These are phyloP conservation scores for Lamprotornis superbus DNA, from an alignment of 2,113 vertebrate species.

Conservation along the genomic window DNA sequence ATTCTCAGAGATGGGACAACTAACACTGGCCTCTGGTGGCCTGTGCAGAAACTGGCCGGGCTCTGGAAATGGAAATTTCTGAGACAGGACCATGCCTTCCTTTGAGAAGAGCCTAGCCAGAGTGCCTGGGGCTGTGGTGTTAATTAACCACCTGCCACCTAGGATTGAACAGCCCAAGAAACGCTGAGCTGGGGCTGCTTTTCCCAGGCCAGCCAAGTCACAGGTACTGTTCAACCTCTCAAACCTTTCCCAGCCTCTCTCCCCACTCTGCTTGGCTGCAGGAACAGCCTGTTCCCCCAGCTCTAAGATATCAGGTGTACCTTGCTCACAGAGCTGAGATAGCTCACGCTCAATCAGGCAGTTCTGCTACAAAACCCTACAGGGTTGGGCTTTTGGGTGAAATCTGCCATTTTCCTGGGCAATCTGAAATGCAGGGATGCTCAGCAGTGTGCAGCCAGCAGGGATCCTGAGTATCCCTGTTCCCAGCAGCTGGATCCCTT, in stretches of 20 bases:
- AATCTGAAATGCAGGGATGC: not conserved
- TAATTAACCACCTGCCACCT: not conserved
- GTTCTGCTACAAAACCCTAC: not conserved
- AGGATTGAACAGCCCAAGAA: not conserved
- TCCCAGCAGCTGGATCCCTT: not conserved
- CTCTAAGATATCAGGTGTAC: accelerated
- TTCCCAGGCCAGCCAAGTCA: not conserved
- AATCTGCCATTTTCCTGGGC: not conserved
- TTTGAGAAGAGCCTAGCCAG: not conserved
- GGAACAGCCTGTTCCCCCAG: not conserved
- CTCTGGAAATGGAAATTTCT: not conserved
- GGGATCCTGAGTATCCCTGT: accelerated
- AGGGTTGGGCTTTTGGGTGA: not conserved
- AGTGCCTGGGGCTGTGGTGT: not conserved
- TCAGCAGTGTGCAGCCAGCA: not conserved
- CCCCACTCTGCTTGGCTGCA: not conserved
- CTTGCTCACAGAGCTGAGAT: not conserved
- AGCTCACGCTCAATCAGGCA: not conserved
- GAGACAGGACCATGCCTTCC: not conserved
- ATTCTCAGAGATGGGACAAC: slow-evolving; percentile 9
- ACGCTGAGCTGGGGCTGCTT: not conserved
- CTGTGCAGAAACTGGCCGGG: not conserved
- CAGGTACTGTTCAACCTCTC: not conserved
- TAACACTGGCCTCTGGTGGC: slow-evolving; percentile 61
- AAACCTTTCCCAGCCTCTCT: not conserved